Evolutionary conservation across 2,888 invertebrate species (phyloP), one percentile per base, ranked within the genome.

Genomic region (Augiades crinisus): DNA sequence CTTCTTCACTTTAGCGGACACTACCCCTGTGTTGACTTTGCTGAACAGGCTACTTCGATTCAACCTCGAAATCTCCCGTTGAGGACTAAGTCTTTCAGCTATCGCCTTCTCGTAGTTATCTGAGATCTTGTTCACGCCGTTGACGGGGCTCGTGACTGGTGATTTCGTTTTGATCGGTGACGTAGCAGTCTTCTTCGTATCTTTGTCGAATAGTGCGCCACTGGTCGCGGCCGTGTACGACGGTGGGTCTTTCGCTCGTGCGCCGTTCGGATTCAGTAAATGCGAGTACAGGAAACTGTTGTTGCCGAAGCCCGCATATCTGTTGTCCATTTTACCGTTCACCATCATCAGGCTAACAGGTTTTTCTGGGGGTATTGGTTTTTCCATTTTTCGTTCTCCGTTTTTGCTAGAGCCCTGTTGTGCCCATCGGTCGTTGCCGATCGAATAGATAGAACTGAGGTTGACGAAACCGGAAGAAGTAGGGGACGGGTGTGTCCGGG

Each of bases 341-440:
- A 89, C 81, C 85, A 88, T 88, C 81, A 85, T 81, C 8, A 90
- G 61, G 57, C 85, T 90, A 54, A 90, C 86, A 0, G 90, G 89
- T 55, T 90, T 90, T 47, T 89, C 90, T 1, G 88, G 90, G 0
- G 88, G 88, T 1, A 88, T 67, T 0, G 90, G 90, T 62, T 90
- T 89, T 46, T 89, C 88, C 8, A 71, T 65, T 54, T 80, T 86
- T 61, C 76, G 78, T 24, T 86, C 50, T n/a, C 77, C 75, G 54
- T 82, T 83, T 54, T 77, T 85, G 53, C 53, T 61, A 2, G 50
- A 10, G 16, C 43, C 36, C 52, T 72, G 57, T 54, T 62, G 69
- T 46, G 73, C 65, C 79, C 81, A 80, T 50, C 72, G 68, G 24
- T 86, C 84, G 50, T 68, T 67, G 19, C 86, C 87, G 56, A 89